These are phyloP conservation scores for Catonia carolina DNA, from an alignment of 2,888 invertebrate species.

Conservation along the genomic window DNA sequence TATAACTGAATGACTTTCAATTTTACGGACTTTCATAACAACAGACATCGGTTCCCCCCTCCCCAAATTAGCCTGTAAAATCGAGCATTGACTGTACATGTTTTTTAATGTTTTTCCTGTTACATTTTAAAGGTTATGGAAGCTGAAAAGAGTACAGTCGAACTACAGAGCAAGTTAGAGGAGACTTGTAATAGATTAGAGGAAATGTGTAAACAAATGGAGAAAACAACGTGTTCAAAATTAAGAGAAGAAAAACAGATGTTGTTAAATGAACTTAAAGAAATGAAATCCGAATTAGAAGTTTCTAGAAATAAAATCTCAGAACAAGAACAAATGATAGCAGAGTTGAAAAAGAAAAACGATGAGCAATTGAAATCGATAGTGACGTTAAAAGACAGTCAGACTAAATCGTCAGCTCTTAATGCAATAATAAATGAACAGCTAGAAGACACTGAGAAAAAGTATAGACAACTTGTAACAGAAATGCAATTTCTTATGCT, in stretches of 20 bases:
- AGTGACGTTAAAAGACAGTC: background rate
- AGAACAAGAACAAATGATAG: too few species aligned
- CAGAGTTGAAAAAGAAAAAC: too few species aligned
- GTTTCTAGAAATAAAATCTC: too few species aligned
- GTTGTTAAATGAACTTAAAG: background rate
- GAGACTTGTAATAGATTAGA: constrained; percentile 3
- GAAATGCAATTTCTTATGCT: constrained; percentile 1
- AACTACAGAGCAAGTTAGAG: constrained; percentile 1
- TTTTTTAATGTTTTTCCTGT: too few species aligned
- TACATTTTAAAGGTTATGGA: background rate
- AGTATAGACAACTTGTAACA: background rate
- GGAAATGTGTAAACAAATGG: background rate
- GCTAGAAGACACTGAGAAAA: background rate
- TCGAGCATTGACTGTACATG: too few species aligned
- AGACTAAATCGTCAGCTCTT: background rate
- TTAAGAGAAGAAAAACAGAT: constrained; percentile 4
- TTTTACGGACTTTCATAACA: too few species aligned
- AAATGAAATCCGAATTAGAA: too few species aligned
- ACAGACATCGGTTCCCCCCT: too few species aligned
- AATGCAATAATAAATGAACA: background rate
- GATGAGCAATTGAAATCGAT: too few species aligned
- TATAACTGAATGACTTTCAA: too few species aligned
- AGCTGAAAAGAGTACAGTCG: background rate
- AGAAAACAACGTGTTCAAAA: background rate
- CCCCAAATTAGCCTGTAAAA: too few species aligned